Conservation (phyloP, 2,888 invertebrate genomes). For the Aspidiotus destructor region DNA sequence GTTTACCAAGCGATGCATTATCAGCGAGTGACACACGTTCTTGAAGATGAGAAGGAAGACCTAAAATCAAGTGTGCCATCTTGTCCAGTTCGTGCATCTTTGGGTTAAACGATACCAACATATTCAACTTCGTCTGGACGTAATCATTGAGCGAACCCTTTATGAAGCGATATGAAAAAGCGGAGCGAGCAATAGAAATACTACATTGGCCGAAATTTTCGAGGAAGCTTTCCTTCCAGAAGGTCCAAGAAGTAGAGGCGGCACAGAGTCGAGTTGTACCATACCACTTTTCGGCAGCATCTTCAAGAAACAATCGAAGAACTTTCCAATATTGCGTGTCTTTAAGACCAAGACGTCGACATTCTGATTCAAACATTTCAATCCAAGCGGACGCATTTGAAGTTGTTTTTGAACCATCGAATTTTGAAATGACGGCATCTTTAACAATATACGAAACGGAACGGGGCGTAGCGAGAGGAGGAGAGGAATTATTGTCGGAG, state of each 20-base stretch:
- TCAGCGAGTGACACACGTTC: slow-evolving; percentile 3
- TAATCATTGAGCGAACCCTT: not conserved
- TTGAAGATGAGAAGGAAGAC: not conserved
- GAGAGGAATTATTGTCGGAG: not conserved
- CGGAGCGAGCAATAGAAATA: not conserved
- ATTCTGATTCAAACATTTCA: not conserved
- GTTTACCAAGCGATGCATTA: not conserved
- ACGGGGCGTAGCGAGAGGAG: not conserved
- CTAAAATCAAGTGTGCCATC: not conserved
- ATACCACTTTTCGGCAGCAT: slow-evolving; percentile 7
- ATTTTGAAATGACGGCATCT: not conserved
- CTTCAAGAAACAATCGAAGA: not conserved
- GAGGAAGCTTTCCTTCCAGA: not conserved
- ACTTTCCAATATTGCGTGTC: not conserved
- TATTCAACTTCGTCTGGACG: not conserved
- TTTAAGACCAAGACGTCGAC: not conserved
- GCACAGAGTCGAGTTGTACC: not conserved
- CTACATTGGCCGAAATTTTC: not conserved
- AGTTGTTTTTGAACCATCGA: not conserved
- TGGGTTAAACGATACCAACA: not conserved
- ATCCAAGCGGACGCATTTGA: not conserved
- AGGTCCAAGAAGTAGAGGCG: not conserved
- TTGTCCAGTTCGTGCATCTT: not conserved
- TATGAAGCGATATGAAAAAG: not conserved
- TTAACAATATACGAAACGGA: not conserved